phyloP scores from a whole-genome alignment of 1,140 invertebrate species.

The Calephelis nemesis region DNA sequence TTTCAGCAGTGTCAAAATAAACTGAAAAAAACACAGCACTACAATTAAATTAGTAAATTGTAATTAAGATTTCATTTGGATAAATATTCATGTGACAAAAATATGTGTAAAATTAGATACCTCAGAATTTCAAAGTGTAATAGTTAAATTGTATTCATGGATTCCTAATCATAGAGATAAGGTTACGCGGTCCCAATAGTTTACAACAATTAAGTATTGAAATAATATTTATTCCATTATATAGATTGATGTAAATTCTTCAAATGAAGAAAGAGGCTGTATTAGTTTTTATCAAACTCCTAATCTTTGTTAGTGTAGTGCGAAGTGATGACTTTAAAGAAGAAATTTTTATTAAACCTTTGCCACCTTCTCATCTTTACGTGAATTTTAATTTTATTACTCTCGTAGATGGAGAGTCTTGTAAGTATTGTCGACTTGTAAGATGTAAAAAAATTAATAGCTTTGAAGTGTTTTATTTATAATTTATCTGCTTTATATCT shows the following conservation, averaged over 20 bases:
- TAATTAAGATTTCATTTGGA: no score
- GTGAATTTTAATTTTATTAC: conserved; percentile 93
- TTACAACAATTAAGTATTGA: not conserved
- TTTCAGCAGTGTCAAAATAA: no score
- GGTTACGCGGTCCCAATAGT: conserved; percentile 8
- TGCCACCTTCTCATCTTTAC: conserved; percentile 88
- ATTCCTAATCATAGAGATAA: no score
- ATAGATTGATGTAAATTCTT: not conserved
- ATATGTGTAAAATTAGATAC: no score
- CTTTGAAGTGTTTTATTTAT: not conserved
- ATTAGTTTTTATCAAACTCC: conserved; percentile 27
- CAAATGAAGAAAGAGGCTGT: not conserved
- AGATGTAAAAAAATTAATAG: not conserved
- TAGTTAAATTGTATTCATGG: no score
- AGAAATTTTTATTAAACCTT: conserved; percentile 90
- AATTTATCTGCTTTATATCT: conserved; percentile 35
- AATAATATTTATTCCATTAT: not conserved
- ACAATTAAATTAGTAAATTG: no score
- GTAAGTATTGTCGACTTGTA: conserved; percentile 42
- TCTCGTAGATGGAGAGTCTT: conserved; percentile 81
- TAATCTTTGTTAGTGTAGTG: conserved; percentile 29
- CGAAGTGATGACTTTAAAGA: conserved; percentile 86
- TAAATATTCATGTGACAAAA: no score
- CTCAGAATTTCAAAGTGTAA: no score
- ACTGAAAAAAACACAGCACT: no score